phyloP scores from a whole-genome alignment of 2,113 vertebrate genomes.

The Gallinago jamesoni region DNA sequence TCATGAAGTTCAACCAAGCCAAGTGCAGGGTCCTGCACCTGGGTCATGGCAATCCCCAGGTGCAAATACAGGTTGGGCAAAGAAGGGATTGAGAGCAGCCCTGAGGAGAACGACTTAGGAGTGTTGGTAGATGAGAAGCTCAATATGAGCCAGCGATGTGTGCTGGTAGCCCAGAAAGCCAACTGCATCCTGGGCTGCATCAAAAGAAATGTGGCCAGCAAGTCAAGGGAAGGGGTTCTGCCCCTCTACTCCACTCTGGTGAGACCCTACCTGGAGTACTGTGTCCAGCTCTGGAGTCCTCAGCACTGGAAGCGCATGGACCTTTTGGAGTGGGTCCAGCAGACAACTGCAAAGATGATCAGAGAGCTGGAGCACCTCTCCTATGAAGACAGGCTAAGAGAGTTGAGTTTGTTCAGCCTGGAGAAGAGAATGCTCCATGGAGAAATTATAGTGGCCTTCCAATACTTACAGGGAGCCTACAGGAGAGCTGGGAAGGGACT shows the following conservation, averaged over 20 bases:
- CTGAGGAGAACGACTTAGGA: background rate
- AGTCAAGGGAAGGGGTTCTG: background rate
- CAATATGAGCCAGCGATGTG: background rate
- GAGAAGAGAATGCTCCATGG: background rate
- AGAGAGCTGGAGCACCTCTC: background rate
- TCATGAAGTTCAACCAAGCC: too few species aligned
- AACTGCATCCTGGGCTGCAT: background rate
- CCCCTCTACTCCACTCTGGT: background rate
- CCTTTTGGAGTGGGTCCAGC: too few species aligned
- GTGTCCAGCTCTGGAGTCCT: background rate
- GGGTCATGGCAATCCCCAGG: too few species aligned
- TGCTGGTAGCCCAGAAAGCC: background rate
- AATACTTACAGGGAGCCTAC: background rate
- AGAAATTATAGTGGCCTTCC: background rate
- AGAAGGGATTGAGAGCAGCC: too few species aligned
- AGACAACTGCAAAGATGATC: background rate
- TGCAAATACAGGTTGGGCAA: too few species aligned
- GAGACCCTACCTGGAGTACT: background rate
- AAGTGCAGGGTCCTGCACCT: too few species aligned
- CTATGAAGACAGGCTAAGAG: background rate
- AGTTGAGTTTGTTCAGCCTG: background rate
- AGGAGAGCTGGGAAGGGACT: background rate
- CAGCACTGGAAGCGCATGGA: background rate
- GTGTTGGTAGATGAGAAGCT: background rate
- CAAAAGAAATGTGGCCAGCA: background rate